Evolutionary conservation across 2,888 invertebrate species (phyloP).

Genomic region (Panorpa germanica): DNA sequence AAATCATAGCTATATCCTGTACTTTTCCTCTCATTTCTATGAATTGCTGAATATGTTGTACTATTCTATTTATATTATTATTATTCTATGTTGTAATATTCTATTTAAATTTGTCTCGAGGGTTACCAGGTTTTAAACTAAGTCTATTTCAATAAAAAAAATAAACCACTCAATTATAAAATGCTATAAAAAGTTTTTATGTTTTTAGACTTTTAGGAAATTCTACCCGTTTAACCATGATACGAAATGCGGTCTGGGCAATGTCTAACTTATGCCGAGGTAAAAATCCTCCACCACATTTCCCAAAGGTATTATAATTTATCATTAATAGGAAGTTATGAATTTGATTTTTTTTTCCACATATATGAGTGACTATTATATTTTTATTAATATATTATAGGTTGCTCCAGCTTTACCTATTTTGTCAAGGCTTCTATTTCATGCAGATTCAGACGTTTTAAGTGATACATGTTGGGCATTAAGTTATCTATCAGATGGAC

Average conservation of each 20-base stretch:
- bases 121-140: conserved; percentile 12
- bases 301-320: conserved; percentile 44
- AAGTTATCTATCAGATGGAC: conserved; percentile 89
- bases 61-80: conserved; percentile 7
- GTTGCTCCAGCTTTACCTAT: conserved; percentile 58
- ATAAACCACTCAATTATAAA: too few relatives aligned
- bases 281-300: conserved; percentile 90
- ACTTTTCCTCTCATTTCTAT: too few relatives aligned
- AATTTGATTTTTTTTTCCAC: too few relatives aligned
- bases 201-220: conserved; percentile 61
- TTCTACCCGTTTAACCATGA: conserved; percentile 69
- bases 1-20: too few relatives aligned
- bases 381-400: conserved; percentile 15
- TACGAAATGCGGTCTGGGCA: conserved; percentile 95
- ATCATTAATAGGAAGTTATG: too few relatives aligned
- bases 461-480: conserved; percentile 96
- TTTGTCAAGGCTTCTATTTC: conserved; percentile 69
- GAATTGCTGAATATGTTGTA: not conserved
- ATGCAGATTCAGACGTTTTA: conserved; percentile 73
- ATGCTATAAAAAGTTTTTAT: too few relatives aligned
- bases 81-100: conserved; percentile 5
- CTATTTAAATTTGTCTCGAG: conserved; percentile 5
- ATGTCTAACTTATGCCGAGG: conserved; percentile 94
- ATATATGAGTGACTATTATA: too few relatives aligned
- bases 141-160: too few relatives aligned